A percentile compares a stretch with the other conserved stretches of the same genome.
Conservation (phyloP, 2,888 invertebrate genomes). For the Cinara cedri region DNA sequence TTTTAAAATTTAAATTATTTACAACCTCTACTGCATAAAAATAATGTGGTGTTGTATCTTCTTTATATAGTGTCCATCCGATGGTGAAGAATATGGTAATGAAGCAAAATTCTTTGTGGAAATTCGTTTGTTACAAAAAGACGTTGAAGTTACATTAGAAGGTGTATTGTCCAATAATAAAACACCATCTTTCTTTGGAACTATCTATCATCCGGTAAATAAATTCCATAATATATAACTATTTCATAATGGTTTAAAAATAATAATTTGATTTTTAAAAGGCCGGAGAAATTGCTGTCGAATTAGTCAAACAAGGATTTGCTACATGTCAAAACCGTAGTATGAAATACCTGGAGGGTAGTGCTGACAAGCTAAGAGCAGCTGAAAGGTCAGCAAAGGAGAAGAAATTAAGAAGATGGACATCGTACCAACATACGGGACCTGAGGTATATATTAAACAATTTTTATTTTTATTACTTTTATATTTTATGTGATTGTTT, state of each 20-base stretch:
- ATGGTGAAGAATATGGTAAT: constrained; percentile 76
- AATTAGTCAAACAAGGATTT: constrained; percentile 85
- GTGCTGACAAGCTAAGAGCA: constrained; percentile 80
- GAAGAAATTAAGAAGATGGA: constrained; percentile 85
- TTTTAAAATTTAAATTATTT: no score
- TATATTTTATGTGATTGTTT: background rate
- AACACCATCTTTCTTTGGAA: constrained; percentile 73
- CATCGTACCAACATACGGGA: constrained; percentile 80
- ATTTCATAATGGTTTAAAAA: constrained; percentile 59
- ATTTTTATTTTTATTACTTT: constrained; percentile 6
- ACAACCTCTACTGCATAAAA: no score
- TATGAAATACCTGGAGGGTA: constrained; percentile 79
- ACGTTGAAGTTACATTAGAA: constrained; percentile 88
- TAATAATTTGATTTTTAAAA: constrained; percentile 58
- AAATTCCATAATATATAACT: constrained; percentile 23
- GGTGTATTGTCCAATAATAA: constrained; percentile 89
- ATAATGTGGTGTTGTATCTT: no score
- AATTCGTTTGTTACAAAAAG: constrained; percentile 85
- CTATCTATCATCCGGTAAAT: constrained; percentile 83
- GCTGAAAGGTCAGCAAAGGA: constrained; percentile 91
- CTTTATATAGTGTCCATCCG: constrained; percentile 61
- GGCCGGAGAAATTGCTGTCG: constrained; percentile 87
- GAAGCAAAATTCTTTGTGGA: constrained; percentile 96
- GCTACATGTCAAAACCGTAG: constrained; percentile 95
- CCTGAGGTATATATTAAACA: constrained; percentile 65